Base-by-base conservation (phyloP, 1,140 invertebrate genomes). In the Catajapyx aquilonaris region DNA sequence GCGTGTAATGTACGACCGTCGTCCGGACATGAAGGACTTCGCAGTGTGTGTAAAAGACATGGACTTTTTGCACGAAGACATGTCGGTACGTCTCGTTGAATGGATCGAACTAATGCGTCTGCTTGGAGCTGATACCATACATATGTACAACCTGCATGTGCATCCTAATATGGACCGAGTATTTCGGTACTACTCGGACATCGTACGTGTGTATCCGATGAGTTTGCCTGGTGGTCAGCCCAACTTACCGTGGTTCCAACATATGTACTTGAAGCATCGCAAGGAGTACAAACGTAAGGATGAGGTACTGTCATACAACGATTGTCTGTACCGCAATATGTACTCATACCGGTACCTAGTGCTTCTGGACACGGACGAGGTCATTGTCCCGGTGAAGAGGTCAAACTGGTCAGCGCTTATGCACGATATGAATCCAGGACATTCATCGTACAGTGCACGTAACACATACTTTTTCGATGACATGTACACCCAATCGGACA, bases 381-480 rank as follows among this genome's bases (percentile, higher is more conserved):
- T 68, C 7, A 61, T 66, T 33, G 54, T 66, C 46, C 65, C 65
- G 3, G 38, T 64, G 5, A 47, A 55, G 22, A 44, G 52, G 20
- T 31, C 48, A 3, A 58, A 48, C 9, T 66, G 64, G 64, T 44
- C 41, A 2, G 46, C 49, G 10, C 46, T 65, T 20, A 51, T 65
- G 44, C 41, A 52, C 5, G 39, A 48, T 20, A 47, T 60, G 0
- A 2, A 59, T 48, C 40, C 61, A 40, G 55, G 64, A 39, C 60
- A 61, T 28, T 67, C 72, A 1, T 70, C 72, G 16, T 65, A 74
- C 43, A 60, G 69, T 3, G 65, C 71, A 18, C 59, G 61, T 46
- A 76, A 77, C 49, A 69, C 65, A 9, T 76, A 73, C 44, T 71
- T 73, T 49, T 72, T 72, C 39, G 49, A 53, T 0, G 48, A 57